These are phyloP conservation scores for Trematocara stigmaticum DNA, from an alignment of 2,113 vertebrate genomes.

Conservation along the genomic window DNA sequence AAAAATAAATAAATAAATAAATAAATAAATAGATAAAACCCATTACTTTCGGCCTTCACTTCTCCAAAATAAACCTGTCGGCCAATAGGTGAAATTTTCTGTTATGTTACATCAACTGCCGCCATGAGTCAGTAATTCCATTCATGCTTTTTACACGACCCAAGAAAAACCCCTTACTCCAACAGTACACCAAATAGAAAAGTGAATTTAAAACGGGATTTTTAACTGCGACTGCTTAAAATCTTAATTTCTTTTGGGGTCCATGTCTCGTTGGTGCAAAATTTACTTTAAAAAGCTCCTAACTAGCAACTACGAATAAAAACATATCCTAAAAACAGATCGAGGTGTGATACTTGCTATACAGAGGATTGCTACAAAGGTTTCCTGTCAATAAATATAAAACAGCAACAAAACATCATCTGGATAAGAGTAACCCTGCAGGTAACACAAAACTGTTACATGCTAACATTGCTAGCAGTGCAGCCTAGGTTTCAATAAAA, in stretches of 20 bases:
- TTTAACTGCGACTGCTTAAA: neutral
- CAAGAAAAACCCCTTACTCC: neutral
- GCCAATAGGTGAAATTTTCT: constrained; percentile 3
- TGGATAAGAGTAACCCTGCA: neutral
- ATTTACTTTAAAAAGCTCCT: neutral
- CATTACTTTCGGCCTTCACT: neutral
- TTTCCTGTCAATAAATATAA: neutral
- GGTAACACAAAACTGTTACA: constrained; percentile 9
- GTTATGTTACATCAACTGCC: neutral
- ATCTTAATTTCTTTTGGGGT: rapidly evolving
- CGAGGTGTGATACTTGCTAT: neutral
- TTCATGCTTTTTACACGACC: neutral
- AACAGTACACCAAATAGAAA: neutral
- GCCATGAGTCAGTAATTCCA: constrained; percentile 14
- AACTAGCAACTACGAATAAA: neutral
- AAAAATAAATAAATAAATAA: neutral
- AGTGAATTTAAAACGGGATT: neutral
- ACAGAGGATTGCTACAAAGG: neutral
- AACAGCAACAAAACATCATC: neutral
- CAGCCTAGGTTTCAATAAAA: constrained; percentile 21
- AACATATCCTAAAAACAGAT: neutral
- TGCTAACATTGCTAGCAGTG: constrained; percentile 50
- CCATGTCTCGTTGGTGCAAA: neutral
- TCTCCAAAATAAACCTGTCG: neutral
- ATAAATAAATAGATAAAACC: neutral